Percentiles rank a stretch among this genome's conserved stretches.
These are phyloP conservation scores for Alviniconcha marisindica DNA, from an alignment of 1,140 invertebrate genomes.

Conservation along the genomic window DNA sequence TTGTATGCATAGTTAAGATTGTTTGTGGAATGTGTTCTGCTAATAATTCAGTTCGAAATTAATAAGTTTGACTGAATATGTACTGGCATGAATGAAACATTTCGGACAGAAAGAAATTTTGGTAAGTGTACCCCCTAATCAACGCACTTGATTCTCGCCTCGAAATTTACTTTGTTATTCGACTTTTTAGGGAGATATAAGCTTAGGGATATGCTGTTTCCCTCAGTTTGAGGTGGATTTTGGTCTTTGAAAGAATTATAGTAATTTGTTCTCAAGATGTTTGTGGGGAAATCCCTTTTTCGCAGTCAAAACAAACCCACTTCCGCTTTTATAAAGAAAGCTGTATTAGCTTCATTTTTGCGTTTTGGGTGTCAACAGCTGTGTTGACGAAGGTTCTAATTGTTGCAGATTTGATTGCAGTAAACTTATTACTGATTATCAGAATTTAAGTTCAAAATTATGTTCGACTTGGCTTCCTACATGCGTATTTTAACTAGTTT, in stretches of 20 bases:
- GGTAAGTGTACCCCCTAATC: not conserved
- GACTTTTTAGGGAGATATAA: not conserved
- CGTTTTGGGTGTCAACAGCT: not conserved
- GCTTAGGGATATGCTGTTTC: not conserved
- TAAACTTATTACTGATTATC: too few species aligned
- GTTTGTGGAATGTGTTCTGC: too few species aligned
- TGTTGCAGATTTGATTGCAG: too few species aligned
- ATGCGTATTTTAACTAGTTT: too few species aligned
- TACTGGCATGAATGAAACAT: too few species aligned
- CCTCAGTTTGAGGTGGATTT: too few species aligned
- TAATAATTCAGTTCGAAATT: too few species aligned
- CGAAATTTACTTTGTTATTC: not conserved
- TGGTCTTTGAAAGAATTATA: too few species aligned
- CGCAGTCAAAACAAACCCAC: conserved; percentile 26
- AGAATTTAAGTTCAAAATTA: too few species aligned
- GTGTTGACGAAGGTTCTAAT: too few species aligned
- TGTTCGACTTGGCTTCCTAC: too few species aligned
- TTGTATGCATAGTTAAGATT: not conserved
- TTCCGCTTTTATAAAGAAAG: conserved; percentile 15
- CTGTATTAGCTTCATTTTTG: not conserved
- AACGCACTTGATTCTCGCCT: not conserved
- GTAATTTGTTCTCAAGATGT: not conserved
- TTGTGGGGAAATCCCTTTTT: not conserved
- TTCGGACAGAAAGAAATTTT: not conserved
- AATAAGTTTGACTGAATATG: too few species aligned